phyloP scores from a whole-genome alignment of 2,113 vertebrate genomes.

The Zootoca vivipara region DNA sequence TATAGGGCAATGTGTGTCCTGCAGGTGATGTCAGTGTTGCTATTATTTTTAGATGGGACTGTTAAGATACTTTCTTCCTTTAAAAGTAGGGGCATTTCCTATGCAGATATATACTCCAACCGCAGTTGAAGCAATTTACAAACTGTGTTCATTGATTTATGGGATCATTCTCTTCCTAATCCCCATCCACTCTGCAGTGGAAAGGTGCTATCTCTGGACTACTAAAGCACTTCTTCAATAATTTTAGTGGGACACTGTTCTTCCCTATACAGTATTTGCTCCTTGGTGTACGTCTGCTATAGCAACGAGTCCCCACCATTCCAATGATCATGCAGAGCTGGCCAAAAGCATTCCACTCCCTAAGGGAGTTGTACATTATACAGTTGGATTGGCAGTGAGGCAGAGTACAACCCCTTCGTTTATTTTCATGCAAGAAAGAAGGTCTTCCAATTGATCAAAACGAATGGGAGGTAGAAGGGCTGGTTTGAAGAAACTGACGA shows the following conservation, averaged over 20 bases:
- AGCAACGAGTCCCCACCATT: neutral
- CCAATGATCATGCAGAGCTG: neutral
- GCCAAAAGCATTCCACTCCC: no score
- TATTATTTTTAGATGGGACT: neutral
- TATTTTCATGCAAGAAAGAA: neutral
- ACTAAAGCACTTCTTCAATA: neutral
- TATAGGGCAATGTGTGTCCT: neutral
- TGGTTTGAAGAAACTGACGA: neutral
- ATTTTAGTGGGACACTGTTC: neutral
- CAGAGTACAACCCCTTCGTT: neutral
- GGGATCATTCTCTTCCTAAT: neutral
- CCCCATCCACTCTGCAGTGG: no score
- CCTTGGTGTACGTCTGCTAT: neutral
- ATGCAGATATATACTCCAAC: neutral
- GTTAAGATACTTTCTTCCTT: neutral
- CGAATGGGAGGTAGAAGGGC: neutral
- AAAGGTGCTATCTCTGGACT: neutral
- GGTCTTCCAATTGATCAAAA: neutral
- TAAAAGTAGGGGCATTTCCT: neutral
- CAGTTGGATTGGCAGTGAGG: neutral
- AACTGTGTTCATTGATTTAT: neutral
- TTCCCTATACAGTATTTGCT: no score
- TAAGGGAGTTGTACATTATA: no score
- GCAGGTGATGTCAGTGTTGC: neutral
- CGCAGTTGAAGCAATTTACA: neutral